Percentiles rank a stretch among this genome's conserved stretches.
These are phyloP conservation scores for Pollenia angustigena DNA, from an alignment of 2,888 invertebrate genomes.

Conservation along the genomic window DNA sequence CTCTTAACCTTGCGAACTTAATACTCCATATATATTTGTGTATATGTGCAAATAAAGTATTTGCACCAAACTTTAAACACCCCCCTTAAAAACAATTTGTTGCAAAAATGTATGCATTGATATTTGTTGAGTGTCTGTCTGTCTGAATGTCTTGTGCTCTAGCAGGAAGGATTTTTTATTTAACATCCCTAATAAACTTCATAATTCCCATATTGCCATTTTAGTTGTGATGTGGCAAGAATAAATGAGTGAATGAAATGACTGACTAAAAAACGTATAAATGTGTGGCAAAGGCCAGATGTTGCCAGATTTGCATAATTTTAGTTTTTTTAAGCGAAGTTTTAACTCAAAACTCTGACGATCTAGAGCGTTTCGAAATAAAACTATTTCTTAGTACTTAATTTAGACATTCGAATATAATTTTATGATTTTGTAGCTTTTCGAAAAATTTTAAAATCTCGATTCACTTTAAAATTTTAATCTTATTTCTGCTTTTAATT, in stretches of 20 bases:
- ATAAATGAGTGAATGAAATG: slow-evolving; percentile 28
- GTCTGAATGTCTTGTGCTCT: neutral
- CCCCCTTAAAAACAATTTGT: slow-evolving; percentile 45
- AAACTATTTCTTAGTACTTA: too few species aligned
- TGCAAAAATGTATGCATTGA: slow-evolving; percentile 49
- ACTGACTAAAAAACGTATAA: slow-evolving; percentile 8
- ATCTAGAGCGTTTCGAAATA: too few species aligned
- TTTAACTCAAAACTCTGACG: too few species aligned
- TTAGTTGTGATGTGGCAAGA: slow-evolving; percentile 33
- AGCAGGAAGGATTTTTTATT: neutral
- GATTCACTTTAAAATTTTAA: too few species aligned
- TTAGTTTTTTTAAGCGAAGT: too few species aligned
- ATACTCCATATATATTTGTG: neutral
- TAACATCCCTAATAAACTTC: slow-evolving; percentile 54
- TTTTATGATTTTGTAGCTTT: too few species aligned
- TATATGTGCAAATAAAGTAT: slow-evolving; percentile 13
- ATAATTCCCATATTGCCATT: slow-evolving; percentile 57
- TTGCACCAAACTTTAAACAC: slow-evolving; percentile 29
- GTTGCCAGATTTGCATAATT: too few species aligned
- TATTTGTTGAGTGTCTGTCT: neutral
- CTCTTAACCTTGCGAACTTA: slow-evolving; percentile 69
- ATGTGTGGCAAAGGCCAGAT: neutral
- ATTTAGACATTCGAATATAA: too few species aligned
- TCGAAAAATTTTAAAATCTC: too few species aligned
- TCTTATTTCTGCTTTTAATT: too few species aligned